phyloP scores from a whole-genome alignment of 2,888 invertebrate species.

The Iphiclides podalirius region DNA sequence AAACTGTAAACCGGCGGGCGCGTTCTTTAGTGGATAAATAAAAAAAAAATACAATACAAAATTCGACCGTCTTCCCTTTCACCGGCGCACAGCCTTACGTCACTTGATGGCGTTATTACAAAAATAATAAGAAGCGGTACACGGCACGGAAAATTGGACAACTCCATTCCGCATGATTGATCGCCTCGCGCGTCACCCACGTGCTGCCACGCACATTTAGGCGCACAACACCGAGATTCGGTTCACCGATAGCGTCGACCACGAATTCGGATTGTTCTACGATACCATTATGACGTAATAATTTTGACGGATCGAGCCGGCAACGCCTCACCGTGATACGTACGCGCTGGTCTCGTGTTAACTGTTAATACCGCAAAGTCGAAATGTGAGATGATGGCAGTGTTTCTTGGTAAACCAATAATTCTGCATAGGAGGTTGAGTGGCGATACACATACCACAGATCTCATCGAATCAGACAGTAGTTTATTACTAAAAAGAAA shows the following conservation, averaged over 20 bases:
- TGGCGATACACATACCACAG: too few species aligned
- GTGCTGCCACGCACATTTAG: conserved; percentile 53
- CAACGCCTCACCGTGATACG: conserved; percentile 18
- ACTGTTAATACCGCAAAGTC: background rate
- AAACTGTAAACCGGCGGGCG: conserved; percentile 16
- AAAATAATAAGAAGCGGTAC: conserved; percentile 55
- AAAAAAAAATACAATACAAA: too few species aligned
- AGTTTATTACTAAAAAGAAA: too few species aligned
- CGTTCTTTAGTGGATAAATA: background rate
- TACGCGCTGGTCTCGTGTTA: conserved; percentile 10
- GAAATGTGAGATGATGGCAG: background rate
- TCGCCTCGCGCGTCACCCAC: conserved; percentile 62
- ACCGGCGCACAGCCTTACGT: conserved; percentile 37
- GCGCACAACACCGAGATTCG: conserved; percentile 32
- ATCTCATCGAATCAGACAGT: too few species aligned
- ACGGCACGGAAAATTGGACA: conserved; percentile 59
- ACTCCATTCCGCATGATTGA: conserved; percentile 67
- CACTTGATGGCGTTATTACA: conserved; percentile 48
- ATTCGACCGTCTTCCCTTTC: conserved; percentile 32
- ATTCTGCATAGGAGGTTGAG: too few species aligned
- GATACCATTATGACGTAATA: conserved; percentile 45
- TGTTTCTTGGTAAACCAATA: background rate
- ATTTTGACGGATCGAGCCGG: conserved; percentile 40
- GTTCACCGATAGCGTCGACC: conserved; percentile 32
- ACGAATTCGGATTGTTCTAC: conserved; percentile 36